Conservation (phyloP, 2,797 vertebrate species). For the Paratrypauchen microcephalus region DNA sequence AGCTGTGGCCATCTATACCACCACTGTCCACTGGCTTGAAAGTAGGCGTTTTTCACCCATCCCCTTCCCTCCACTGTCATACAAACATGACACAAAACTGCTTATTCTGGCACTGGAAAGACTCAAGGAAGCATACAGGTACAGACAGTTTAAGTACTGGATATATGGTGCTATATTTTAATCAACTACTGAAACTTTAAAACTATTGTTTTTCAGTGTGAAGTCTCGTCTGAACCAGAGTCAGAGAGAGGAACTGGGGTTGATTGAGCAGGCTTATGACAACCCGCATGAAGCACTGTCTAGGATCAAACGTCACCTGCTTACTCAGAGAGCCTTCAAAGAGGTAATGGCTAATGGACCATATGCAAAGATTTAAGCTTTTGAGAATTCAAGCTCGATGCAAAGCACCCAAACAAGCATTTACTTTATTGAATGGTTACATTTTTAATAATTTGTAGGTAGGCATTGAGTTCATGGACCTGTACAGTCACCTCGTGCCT, state of each 20-base stretch:
- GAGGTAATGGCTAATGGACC: conserved; percentile 77
- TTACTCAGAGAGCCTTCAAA: conserved; percentile 99
- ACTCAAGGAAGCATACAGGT: conserved; percentile 99
- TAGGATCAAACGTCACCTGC: conserved; percentile 98
- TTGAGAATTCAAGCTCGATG: not conserved
- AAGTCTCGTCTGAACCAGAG: conserved; percentile 98
- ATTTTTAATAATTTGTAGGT: conserved; percentile 75
- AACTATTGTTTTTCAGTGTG: conserved; percentile 77
- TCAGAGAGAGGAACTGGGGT: conserved; percentile 94
- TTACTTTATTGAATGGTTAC: not conserved
- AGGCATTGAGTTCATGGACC: conserved; percentile 99
- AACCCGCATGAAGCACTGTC: conserved; percentile 98
- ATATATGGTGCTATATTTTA: not conserved
- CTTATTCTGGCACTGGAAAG: conserved; percentile 96
- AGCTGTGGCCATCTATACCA: conserved; percentile 98
- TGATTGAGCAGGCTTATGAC: conserved; percentile 98
- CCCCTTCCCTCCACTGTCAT: conserved; percentile 95
- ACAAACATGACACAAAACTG: conserved; percentile 98
- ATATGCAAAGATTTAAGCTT: not conserved
- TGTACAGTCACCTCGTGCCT: conserved; percentile 97
- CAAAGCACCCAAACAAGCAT: not conserved
- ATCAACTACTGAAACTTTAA: not conserved
- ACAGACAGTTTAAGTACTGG: conserved; percentile 3
- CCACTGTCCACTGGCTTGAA: conserved; percentile 98
- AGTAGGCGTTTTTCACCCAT: conserved; percentile 98